These are phyloP conservation scores for Elaphurus davidianus DNA, from an alignment of 2,113 vertebrate species.

Conservation along the genomic window DNA sequence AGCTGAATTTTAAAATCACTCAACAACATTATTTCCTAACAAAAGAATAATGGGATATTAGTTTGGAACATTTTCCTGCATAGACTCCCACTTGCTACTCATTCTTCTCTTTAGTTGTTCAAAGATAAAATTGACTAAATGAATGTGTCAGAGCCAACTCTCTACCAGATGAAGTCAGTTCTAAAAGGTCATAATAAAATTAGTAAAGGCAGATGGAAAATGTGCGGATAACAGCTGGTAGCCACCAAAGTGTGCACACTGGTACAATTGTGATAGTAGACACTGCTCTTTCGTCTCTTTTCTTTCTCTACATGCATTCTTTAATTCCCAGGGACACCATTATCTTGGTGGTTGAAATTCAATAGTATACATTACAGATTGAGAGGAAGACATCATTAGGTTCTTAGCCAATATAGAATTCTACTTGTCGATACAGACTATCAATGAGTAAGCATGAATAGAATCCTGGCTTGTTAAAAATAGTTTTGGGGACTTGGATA, in stretches of 20 bases:
- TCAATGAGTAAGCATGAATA: conserved; percentile 20
- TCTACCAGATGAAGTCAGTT: conserved; percentile 48
- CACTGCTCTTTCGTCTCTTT: not conserved
- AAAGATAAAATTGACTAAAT: conserved; percentile 40
- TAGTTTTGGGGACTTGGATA: not conserved
- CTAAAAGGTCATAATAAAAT: conserved; percentile 66
- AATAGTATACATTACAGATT: conserved; percentile 55
- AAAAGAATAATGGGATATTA: not conserved
- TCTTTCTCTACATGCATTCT: conserved; percentile 22
- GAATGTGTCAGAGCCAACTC: conserved; percentile 24
- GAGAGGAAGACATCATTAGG: conserved; percentile 44
- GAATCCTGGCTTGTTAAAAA: conserved; percentile 23
- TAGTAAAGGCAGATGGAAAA: conserved; percentile 68
- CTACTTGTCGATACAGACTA: not conserved
- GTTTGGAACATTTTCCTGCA: conserved; percentile 15
- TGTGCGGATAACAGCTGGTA: conserved; percentile 52
- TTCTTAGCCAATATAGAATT: conserved; percentile 42
- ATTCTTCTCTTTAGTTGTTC: not conserved
- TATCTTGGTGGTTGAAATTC: conserved; percentile 64
- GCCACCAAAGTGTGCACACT: conserved; percentile 39
- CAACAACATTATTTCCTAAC: not conserved
- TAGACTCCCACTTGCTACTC: conserved; percentile 53
- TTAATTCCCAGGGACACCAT: conserved; percentile 60
- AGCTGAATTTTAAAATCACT: not conserved
- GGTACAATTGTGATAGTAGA: conserved; percentile 41